Conservation (phyloP, 2,113 vertebrate genomes). For the Phrynocephalus versicolor region DNA sequence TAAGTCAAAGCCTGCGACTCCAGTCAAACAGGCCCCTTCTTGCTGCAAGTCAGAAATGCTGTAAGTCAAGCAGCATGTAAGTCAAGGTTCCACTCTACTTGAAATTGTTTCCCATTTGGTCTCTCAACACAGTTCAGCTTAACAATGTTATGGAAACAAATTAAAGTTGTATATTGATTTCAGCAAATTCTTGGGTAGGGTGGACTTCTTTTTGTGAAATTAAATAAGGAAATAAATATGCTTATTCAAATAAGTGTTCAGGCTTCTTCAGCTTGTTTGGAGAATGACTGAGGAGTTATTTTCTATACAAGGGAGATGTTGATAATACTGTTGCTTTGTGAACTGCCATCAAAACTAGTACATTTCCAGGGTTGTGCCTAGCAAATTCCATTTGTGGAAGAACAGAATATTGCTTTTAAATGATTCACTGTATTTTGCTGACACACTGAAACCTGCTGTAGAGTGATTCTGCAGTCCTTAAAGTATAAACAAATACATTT, state of each 20-base stretch:
- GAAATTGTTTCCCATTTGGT: too few species aligned
- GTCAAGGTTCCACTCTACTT: too few species aligned
- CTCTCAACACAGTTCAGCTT: neutral
- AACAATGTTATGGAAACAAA: neutral
- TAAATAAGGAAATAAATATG: neutral
- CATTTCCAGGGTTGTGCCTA: neutral
- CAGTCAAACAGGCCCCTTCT: too few species aligned
- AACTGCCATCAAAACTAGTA: neutral
- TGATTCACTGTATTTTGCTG: neutral
- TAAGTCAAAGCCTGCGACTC: too few species aligned
- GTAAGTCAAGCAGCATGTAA: too few species aligned
- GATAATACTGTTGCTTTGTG: neutral
- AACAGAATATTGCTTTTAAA: slow-evolving; percentile 4
- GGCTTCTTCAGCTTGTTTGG: neutral
- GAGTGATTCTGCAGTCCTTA: neutral
- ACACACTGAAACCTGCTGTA: slow-evolving; percentile 12
- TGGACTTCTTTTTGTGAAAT: neutral
- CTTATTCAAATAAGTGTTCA: neutral
- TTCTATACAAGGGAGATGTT: accelerated
- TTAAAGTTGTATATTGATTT: neutral
- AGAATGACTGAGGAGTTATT: neutral
- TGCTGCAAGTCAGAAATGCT: too few species aligned
- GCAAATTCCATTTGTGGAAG: neutral
- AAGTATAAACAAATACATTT: neutral
- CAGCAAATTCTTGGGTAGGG: neutral